A percentile compares a stretch with the other conserved stretches of the same genome.
These are phyloP conservation scores for Chaenogobius annularis DNA, from an alignment of 2,113 vertebrate species.

Conservation along the genomic window DNA sequence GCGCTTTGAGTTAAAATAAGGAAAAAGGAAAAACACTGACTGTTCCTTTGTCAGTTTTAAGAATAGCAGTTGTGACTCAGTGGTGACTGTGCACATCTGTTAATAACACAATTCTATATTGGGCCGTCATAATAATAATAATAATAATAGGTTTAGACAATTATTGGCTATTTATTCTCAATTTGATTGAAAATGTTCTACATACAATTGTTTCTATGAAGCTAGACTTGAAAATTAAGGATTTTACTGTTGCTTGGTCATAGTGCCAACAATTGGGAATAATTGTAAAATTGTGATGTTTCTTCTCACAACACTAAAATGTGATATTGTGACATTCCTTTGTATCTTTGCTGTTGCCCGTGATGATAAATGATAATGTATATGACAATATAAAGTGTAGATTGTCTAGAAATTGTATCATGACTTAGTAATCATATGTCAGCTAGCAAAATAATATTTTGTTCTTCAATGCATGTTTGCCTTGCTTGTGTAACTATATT, in stretches of 20 bases:
- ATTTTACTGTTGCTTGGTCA: no score
- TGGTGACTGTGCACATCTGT: background rate
- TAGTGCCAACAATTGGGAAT: no score
- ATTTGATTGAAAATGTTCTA: background rate
- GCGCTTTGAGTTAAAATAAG: conserved; percentile 16
- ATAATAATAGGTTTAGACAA: conserved; percentile 12
- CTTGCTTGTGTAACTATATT: background rate
- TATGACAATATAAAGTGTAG: background rate
- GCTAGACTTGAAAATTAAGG: no score
- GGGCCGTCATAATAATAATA: conserved; percentile 23
- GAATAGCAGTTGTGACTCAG: conserved; percentile 3
- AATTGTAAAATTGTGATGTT: no score
- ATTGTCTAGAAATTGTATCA: background rate
- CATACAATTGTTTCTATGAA: no score
- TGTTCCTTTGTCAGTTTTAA: conserved; percentile 1
- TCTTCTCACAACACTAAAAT: background rate
- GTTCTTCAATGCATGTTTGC: background rate
- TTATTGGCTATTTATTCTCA: conserved; percentile 9
- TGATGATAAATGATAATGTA: background rate
- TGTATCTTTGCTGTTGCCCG: background rate
- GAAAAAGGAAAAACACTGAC: conserved; percentile 16
- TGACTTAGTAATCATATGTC: background rate
- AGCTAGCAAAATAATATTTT: background rate
- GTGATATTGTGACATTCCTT: no score
- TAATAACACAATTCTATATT: background rate